Evolutionary conservation across 2,797 vertebrate genomes (phyloP).

Genomic region (Microctenopoma stevenorrisi): DNA sequence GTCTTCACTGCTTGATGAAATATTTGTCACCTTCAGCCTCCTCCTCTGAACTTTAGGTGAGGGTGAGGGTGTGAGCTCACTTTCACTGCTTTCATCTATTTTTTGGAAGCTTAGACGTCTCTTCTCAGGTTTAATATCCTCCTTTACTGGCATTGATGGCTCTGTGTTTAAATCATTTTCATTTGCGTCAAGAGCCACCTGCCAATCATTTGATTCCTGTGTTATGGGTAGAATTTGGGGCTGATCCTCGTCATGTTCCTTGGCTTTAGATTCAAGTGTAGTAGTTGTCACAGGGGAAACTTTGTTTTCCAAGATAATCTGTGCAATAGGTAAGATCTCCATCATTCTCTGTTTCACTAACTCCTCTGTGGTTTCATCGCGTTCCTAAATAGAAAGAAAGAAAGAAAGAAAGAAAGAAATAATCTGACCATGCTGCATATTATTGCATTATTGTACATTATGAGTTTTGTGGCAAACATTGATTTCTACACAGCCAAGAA

Average conservation of each 20-base stretch:
- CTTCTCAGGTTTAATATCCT: constrained; percentile 59
- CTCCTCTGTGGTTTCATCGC: constrained; percentile 44
- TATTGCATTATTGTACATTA: not conserved
- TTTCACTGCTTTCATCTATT: constrained; percentile 90
- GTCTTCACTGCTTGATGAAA: constrained; percentile 94
- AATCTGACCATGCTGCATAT: not conserved
- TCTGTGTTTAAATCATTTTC: constrained; percentile 68
- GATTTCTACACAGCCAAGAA: not conserved
- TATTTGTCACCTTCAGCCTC: constrained; percentile 80
- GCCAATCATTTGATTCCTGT: constrained; percentile 77
- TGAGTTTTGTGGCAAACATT: constrained; percentile 1
- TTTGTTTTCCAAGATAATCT: constrained; percentile 22
- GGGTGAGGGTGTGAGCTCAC: constrained; percentile 88
- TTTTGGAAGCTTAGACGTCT: constrained; percentile 75
- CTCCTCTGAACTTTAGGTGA: constrained; percentile 88
- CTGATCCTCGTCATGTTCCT: constrained; percentile 78
- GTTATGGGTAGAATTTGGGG: constrained; percentile 82
- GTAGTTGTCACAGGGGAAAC: constrained; percentile 13
- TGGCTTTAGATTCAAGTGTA: constrained; percentile 36
- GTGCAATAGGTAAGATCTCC: constrained; percentile 13
- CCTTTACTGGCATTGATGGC: constrained; percentile 50
- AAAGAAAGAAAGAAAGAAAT: not conserved
- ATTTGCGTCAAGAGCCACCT: constrained; percentile 69
- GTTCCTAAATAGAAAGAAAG: constrained; percentile 45
- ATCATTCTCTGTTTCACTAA: constrained; percentile 30